Percentiles rank a stretch among this genome's conserved stretches.
Evolutionary conservation across 2,888 invertebrate genomes (phyloP).

Genomic region (Sylvicola fuscatus): DNA sequence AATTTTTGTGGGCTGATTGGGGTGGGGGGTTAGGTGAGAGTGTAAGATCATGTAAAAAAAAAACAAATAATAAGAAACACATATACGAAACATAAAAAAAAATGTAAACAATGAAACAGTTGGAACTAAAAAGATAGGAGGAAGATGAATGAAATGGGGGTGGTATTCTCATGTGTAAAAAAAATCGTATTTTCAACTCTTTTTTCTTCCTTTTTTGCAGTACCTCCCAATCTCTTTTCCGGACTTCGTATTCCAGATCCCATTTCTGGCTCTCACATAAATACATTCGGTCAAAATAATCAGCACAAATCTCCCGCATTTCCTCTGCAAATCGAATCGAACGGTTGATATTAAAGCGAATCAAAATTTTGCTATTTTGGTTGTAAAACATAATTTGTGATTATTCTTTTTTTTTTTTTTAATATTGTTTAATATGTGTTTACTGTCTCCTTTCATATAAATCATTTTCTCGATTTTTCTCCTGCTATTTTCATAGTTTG

Average conservation of each 20-base stretch:
- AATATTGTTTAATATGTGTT: no score
- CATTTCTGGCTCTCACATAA: slow-evolving; percentile 98
- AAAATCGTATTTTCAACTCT: no score
- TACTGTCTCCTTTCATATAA: no score
- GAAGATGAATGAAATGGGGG: no score
- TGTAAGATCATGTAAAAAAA: not conserved
- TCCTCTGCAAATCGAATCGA: slow-evolving; percentile 21
- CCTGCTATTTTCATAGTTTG: no score
- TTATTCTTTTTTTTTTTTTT: no score
- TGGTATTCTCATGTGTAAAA: no score
- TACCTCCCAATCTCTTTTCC: slow-evolving; percentile 99
- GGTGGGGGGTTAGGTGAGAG: no score
- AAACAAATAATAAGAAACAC: not conserved
- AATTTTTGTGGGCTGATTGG: no score
- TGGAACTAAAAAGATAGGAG: no score
- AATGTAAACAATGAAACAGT: slow-evolving; percentile 1
- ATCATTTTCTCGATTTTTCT: slow-evolving; percentile 1
- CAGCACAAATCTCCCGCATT: slow-evolving; percentile 85
- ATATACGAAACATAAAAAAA: not conserved
- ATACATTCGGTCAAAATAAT: slow-evolving; percentile 93
- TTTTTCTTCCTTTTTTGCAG: slow-evolving; percentile 22
- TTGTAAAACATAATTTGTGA: no score
- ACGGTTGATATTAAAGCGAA: not conserved
- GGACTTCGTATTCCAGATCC: slow-evolving; percentile 99
- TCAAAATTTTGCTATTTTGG: no score